phyloP scores from a whole-genome alignment of 37 sponge, comb jelly and placozoan species.

The Corticium candelabrum region DNA sequence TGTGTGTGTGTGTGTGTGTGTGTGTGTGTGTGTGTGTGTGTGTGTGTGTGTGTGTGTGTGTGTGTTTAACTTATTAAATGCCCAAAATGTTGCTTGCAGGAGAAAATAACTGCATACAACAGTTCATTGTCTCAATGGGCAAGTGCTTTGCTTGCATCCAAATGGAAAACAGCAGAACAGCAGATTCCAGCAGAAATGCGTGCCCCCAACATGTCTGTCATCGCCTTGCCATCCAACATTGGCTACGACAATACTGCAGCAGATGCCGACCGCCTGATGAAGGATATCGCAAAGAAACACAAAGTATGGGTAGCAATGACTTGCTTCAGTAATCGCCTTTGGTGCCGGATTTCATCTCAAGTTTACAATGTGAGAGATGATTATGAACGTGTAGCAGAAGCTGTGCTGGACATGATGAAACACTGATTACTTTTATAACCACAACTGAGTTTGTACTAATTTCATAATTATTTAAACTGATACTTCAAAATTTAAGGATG shows the following conservation, averaged over 20 bases:
- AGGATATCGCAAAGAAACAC: neutral
- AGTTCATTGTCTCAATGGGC: constrained; percentile 14
- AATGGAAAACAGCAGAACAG: neutral
- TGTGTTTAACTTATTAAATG: too few relatives aligned
- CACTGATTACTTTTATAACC: too few relatives aligned
- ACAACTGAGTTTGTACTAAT: too few relatives aligned
- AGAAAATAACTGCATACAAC: constrained; percentile 25
- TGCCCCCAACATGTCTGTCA: constrained; percentile 28
- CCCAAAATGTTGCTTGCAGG: too few relatives aligned
- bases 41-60: neutral
- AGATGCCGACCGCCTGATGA: neutral
- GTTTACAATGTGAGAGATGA: constrained; percentile 26
- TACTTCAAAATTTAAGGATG: too few relatives aligned
- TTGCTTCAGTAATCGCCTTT: constrained; percentile 13
- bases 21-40: neutral
- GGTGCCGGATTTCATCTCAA: constrained; percentile 34
- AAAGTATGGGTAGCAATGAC: neutral
- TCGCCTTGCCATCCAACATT: constrained; percentile 18
- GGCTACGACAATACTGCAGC: neutral
- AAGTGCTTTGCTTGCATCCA: constrained; percentile 19
- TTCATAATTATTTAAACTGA: too few relatives aligned
- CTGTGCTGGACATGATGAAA: neutral
- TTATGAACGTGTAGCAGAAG: neutral
- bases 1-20: neutral
- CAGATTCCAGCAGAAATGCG: constrained; percentile 29